Percentiles rank a stretch among this genome's conserved stretches.
Conservation (phyloP, 2,113 vertebrate species). For the Brachypteracias leptosomus region DNA sequence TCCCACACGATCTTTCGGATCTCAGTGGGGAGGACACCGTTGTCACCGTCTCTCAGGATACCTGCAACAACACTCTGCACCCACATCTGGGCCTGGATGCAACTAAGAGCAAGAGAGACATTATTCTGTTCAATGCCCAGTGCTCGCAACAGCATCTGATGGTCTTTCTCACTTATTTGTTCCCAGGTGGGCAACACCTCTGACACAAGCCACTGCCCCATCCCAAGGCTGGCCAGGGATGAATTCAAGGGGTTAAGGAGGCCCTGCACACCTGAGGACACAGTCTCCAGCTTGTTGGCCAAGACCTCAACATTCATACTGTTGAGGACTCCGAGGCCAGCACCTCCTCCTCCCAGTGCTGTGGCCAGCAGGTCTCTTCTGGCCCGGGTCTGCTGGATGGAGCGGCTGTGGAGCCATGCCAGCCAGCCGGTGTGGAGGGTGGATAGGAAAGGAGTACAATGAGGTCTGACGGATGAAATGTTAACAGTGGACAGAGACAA, state of each 20-base stretch:
- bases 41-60: slow-evolving; percentile 48
- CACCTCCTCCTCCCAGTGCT: background rate
- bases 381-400: background rate
- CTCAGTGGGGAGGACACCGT: slow-evolving; percentile 33
- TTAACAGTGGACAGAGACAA: slow-evolving; percentile 55
- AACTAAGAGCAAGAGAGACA: slow-evolving; percentile 55
- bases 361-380: slow-evolving; percentile 58
- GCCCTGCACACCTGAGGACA: background rate
- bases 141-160: slow-evolving; percentile 15
- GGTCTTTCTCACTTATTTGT: slow-evolving; percentile 47
- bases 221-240: slow-evolving; percentile 44
- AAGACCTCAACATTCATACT: slow-evolving; percentile 41
- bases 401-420: slow-evolving; percentile 56
- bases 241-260: slow-evolving; percentile 55
- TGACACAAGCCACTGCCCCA: slow-evolving; percentile 61
- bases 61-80: slow-evolving; percentile 68
- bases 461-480: slow-evolving; percentile 42
- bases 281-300: slow-evolving; percentile 50
- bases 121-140: slow-evolving; percentile 47
- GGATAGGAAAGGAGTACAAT: slow-evolving; percentile 46
- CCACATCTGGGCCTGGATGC: slow-evolving; percentile 67
- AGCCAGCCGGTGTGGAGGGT: slow-evolving; percentile 37
- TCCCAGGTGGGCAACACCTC: slow-evolving; percentile 59
- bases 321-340: slow-evolving; percentile 45
- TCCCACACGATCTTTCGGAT: slow-evolving; percentile 64